Evolutionary conservation across 37 sponge, comb jelly and placozoan species (phyloP), one percentile per base, ranked within the genome.

Genomic region (Oscarella lobularis): DNA sequence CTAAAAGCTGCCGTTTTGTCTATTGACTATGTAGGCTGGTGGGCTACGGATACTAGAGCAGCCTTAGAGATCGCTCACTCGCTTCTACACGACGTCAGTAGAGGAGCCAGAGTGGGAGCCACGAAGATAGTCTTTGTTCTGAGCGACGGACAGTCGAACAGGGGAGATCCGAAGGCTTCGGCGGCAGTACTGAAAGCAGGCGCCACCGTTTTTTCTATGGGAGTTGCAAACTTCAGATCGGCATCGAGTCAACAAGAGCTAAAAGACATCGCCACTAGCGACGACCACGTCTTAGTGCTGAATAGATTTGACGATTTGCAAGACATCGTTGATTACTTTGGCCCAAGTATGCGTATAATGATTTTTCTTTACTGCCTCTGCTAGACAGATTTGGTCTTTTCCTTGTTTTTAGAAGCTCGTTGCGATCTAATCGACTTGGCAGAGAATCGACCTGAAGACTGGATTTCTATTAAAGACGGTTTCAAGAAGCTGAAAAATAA

Each of bases 131-230:
- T 73, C 2, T 73, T 73, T 4, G 38, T 73, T 3, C 3, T 73
- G 3, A 73, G 39, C 38, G 74, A 73, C 38, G 74, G 74, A 34
- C 35, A 39, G 37, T 73, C 74, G 37, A 73, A 73, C 3, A 9
- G 20, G 20, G 60, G 60, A 27, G 60, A 20, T 27, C 9, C 9
- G 60, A 27, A 9, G 9, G 60, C 14, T 20, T 20, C 60, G 14
- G 60, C 60, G 9, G 60, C 14, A 9, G 60, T 48, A 27, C 60
- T 48, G 20, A 9, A 20, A 48, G 20, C 9, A 9, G 60, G 60
- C 20, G 60, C 60, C 20, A 48, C 9, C 14, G 60, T 20, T 48
- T 27, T 48, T 48, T 9, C 60, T 27, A 48, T 48, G 60, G 60
- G 60, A 9, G 60, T 48, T 9, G 60, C 60, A 27, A 48, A 48